Evolutionary conservation across 2,113 vertebrate species (phyloP).

Genomic region (Ariopsis seemanni): DNA sequence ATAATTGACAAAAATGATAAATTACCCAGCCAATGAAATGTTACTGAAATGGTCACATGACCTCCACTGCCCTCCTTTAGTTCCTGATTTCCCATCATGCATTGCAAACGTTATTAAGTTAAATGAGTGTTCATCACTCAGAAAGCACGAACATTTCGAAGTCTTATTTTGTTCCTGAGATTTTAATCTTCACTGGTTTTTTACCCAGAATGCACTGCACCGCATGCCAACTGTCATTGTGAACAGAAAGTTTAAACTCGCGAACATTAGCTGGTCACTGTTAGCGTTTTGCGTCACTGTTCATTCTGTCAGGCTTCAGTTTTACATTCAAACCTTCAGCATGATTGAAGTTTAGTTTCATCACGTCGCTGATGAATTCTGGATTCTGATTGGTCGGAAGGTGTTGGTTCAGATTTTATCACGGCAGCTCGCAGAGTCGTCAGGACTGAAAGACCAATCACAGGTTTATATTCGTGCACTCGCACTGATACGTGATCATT

Average conservation of each 20-base stretch:
- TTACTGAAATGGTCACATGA: background rate
- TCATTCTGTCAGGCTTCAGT: background rate
- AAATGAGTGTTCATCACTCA: background rate
- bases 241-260: background rate
- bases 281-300: background rate
- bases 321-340: background rate
- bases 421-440: background rate
- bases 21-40: background rate
- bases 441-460: background rate
- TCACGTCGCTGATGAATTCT: background rate
- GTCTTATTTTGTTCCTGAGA: background rate
- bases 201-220: background rate
- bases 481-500: background rate
- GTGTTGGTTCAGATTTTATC: background rate
- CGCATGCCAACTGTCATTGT: background rate
- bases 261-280: background rate
- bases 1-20: background rate
- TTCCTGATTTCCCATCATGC: background rate
- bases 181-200: background rate
- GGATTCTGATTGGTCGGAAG: background rate
- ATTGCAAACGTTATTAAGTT: background rate
- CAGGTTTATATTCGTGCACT: background rate
- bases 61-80: background rate
- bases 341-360: background rate
- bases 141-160: background rate